Percentiles rank a stretch among this genome's conserved stretches.
Evolutionary conservation across 2,797 vertebrate species (phyloP).

Genomic region (Pseudotriccus pelzelni): DNA sequence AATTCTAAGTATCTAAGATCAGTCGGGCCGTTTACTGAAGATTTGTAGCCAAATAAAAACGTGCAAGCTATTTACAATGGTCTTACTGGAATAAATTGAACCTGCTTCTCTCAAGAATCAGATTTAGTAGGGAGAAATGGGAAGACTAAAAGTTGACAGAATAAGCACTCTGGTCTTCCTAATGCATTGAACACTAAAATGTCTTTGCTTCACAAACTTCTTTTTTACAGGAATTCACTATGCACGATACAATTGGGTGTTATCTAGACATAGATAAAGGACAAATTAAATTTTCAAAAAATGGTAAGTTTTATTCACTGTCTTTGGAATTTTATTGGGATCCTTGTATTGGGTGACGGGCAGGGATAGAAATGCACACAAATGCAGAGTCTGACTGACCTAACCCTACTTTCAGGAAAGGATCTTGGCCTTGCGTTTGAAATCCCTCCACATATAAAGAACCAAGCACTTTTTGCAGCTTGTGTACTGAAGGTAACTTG

Average conservation of each 20-base stretch:
- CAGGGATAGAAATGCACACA: rapidly evolving
- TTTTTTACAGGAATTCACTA: conserved; percentile 90
- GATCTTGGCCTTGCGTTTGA: conserved; percentile 95
- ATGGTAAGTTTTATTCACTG: conserved; percentile 78
- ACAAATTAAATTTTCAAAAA: conserved; percentile 93
- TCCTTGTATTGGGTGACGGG: rapidly evolving
- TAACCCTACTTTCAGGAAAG: conserved; percentile 78
- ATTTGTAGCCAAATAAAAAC: background rate
- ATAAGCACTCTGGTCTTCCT: background rate
- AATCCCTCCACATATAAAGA: conserved; percentile 84
- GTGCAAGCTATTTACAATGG: rapidly evolving
- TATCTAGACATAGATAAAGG: conserved; percentile 88
- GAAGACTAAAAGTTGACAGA: background rate
- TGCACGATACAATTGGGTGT: conserved; percentile 96
- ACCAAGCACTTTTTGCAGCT: conserved; percentile 89
- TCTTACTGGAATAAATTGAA: background rate
- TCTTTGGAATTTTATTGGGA: background rate
- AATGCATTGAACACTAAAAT: background rate
- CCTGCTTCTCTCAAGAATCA: background rate
- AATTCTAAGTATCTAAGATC: background rate
- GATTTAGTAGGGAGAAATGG: background rate
- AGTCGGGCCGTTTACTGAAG: background rate
- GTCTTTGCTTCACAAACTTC: background rate
- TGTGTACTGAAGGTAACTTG: conserved; percentile 93
- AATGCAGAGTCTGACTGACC: background rate